Evolutionary conservation across 2,797 vertebrate genomes (phyloP), one percentile per base, ranked within the genome.

Genomic region (Poecilia velifera): DNA sequence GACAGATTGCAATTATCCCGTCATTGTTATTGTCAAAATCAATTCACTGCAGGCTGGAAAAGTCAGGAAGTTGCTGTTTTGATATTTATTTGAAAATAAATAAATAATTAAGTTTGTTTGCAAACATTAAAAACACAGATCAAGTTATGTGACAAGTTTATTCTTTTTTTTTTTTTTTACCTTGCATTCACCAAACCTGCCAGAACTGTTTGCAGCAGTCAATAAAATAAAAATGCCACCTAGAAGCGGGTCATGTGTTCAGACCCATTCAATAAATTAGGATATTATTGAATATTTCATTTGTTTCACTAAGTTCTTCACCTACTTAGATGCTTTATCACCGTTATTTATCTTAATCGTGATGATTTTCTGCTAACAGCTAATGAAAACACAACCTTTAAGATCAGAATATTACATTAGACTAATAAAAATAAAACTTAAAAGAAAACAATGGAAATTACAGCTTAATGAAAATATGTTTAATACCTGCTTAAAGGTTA

Each of bases 11-110:
- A 96, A 95, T 96, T 96, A 95, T 93, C 92, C 88, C 70, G 84
- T 93, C 93, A 94, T 94, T 96, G 94, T 95, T 95, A 95, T 91
- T 95, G 95, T 96, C 95, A 95, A 86, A 95, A 92, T 95, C 92
- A 88, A 91, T 93, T 89, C 86, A 72, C 43, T 83, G 86, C 81
- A 77, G 81, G 74, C 81, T 14, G 72, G 71, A 64, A 72, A 53
- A 36, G 73, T 76, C 16, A 22, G 36, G 77, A 64, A 47, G 82
- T 82, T 80, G 70, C 55, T 77, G 28, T 25, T 76, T 41, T n/a
- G n/a, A 1, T 64, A 3, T 41, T 22, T 66, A 4, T 77, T 57
- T 36, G n/a, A 68, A 4, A 62, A 62, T 62, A 84, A 9, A 80
- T 20, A 66, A 39, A 66, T 6, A 4, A 3, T 64, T 53, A 31